Conservation (phyloP, 2,113 vertebrate genomes). For the Phyllostomus hastatus region DNA sequence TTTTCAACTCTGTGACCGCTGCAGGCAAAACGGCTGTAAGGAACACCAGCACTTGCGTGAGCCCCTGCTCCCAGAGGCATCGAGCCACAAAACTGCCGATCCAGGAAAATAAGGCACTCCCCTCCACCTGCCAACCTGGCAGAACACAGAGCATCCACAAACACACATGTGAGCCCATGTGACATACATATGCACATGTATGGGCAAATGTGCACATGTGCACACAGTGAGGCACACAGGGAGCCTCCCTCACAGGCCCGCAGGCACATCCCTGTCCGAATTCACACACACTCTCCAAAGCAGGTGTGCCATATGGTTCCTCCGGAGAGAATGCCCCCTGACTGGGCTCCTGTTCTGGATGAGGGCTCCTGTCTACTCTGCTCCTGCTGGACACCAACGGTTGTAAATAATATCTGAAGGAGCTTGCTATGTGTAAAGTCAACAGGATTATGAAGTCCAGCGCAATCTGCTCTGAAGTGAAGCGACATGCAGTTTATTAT, state of each 20-base stretch:
- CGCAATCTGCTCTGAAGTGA: background rate
- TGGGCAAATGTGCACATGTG: background rate
- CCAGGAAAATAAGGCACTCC: constrained; percentile 73
- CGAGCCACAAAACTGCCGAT: constrained; percentile 77
- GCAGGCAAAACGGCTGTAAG: constrained; percentile 85
- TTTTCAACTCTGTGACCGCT: constrained; percentile 86
- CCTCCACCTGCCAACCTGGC: background rate
- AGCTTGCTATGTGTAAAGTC: background rate
- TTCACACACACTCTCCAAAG: background rate
- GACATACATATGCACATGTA: background rate
- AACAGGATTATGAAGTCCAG: background rate
- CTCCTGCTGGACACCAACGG: background rate
- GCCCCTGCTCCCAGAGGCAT: constrained; percentile 78
- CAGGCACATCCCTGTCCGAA: background rate
- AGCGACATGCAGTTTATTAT: background rate
- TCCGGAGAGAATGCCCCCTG: background rate
- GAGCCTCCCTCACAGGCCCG: background rate
- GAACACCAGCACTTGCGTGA: constrained; percentile 70
- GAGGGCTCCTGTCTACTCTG: background rate
- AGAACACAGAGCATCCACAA: background rate
- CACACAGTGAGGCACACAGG: background rate
- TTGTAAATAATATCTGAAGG: background rate
- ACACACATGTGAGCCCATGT: fast-evolving
- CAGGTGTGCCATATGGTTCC: background rate
- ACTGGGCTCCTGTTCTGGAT: background rate